Evolutionary conservation across 2,888 invertebrate species (phyloP).

Genomic region (Tiphia femorata): DNA sequence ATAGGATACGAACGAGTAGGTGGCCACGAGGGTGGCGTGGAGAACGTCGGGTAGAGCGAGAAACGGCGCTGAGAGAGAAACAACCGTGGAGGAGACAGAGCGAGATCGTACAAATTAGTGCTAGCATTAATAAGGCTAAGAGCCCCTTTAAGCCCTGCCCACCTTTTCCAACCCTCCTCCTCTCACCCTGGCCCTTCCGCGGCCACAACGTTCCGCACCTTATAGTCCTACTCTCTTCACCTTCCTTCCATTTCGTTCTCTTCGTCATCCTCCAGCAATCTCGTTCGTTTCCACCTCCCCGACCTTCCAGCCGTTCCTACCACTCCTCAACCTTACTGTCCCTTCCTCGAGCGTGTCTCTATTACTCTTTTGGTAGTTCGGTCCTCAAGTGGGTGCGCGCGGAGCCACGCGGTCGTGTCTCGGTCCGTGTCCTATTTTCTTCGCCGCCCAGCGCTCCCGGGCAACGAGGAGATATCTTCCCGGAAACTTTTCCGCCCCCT

Average conservation of each 20-base stretch:
- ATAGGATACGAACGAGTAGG: not conserved
- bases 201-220: no score
- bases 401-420: not conserved
- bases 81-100: not conserved
- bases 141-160: constrained; percentile 28
- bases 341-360: not conserved
- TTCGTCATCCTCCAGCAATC: no score
- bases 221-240: no score
- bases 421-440: constrained; percentile 4
- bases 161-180: not conserved
- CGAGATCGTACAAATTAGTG: constrained; percentile 29
- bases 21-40: no score
- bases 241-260: no score
- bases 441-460: not conserved
- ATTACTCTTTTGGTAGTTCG: not conserved
- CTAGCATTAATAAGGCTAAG: constrained; percentile 37
- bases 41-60: no score
- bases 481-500: constrained; percentile 2
- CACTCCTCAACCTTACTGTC: constrained; percentile 5
- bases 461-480: constrained; percentile 9
- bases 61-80: no score
- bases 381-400: not conserved
- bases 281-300: no score
- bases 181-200: no score
- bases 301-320: not conserved